Conservation (phyloP, 2,888 invertebrate genomes). For the Thecocarcelia acutangulata region DNA sequence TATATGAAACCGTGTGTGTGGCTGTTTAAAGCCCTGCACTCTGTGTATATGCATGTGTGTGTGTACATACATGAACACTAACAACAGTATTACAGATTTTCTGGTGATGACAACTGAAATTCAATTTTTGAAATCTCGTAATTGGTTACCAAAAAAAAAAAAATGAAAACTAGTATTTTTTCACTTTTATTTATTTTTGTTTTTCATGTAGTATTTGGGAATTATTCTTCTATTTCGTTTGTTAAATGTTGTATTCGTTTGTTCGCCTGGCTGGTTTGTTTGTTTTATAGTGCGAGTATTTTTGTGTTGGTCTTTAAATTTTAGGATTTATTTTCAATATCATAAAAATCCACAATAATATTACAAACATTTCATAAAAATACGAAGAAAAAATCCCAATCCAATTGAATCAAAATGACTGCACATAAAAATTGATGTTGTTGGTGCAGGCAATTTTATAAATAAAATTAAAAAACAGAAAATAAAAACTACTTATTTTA, state of each 20-base stretch:
- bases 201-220: conserved; percentile 27
- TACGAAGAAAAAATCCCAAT: conserved; percentile 36
- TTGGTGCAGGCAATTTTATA: conserved; percentile 10
- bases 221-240: conserved; percentile 50
- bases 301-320: conserved; percentile 57
- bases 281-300: conserved; percentile 41
- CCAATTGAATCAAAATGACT: conserved; percentile 63
- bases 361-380: conserved; percentile 53
- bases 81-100: conserved; percentile 62
- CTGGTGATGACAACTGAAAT: conserved; percentile 70
- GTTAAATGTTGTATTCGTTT: conserved; percentile 22
- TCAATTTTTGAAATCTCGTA: conserved; percentile 70
- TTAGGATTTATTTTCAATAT: conserved; percentile 66
- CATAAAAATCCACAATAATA: conserved; percentile 62
- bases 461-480: conserved; percentile 25
- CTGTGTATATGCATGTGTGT: background rate
- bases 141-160: conserved; percentile 56
- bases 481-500: conserved; percentile 31
- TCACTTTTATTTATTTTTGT: conserved; percentile 20
- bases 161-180: conserved; percentile 9
- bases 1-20: background rate
- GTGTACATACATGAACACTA: conserved; percentile 22
- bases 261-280: conserved; percentile 1
- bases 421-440: conserved; percentile 59
- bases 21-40: background rate